phyloP scores from a whole-genome alignment of 2,888 invertebrate species.

The Didymodactylos carnosus region DNA sequence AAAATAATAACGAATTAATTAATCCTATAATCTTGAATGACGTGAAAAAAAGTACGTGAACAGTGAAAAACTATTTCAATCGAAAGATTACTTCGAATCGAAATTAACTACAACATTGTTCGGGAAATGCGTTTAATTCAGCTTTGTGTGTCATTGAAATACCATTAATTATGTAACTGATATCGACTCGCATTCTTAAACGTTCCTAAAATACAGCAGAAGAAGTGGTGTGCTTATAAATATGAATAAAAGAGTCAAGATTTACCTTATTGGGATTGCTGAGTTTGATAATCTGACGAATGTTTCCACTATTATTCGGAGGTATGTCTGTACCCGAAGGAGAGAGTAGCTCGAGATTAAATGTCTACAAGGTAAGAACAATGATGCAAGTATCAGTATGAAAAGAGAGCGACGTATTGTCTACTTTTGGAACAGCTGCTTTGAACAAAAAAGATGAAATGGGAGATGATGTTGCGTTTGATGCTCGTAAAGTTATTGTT shows the following conservation, averaged over 20 bases:
- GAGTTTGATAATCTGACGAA: not conserved
- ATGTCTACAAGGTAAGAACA: not conserved
- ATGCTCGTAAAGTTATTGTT: not conserved
- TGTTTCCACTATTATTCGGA: not conserved
- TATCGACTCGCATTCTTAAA: not conserved
- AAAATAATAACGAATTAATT: no score
- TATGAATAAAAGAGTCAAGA: no score
- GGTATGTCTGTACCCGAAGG: not conserved
- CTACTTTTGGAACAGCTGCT: conserved; percentile 69
- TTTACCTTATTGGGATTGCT: not conserved
- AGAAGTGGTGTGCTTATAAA: no score
- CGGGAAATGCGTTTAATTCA: not conserved
- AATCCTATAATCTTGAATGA: no score
- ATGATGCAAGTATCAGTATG: not conserved
- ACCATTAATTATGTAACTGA: not conserved
- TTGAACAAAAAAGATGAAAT: conserved; percentile 64
- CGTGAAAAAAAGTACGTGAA: no score
- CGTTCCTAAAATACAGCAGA: no score
- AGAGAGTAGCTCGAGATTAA: not conserved
- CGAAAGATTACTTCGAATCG: no score
- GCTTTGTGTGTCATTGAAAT: not conserved
- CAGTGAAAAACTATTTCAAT: no score
- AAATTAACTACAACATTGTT: not conserved
- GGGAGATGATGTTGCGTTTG: conserved; percentile 33
- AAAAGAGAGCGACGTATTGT: not conserved